Conservation (phyloP, 2,797 vertebrate species). For the Diplodus puntazzo region DNA sequence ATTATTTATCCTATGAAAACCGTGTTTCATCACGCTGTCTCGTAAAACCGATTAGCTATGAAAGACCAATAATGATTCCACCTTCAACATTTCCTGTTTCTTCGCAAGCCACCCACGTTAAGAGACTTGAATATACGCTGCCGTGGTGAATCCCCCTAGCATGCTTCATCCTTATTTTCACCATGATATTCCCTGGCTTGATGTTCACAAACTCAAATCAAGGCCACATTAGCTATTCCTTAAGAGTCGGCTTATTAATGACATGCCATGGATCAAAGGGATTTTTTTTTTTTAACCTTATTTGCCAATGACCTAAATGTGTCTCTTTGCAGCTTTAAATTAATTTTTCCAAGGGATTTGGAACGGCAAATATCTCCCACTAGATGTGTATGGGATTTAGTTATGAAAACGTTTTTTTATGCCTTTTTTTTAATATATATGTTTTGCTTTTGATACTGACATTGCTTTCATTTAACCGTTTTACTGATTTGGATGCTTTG, state of each 20-base stretch:
- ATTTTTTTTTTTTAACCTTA: slow-evolving; percentile 62
- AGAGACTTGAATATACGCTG: slow-evolving; percentile 45
- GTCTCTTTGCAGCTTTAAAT: slow-evolving; percentile 66
- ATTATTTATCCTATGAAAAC: neutral
- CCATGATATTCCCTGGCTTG: slow-evolving; percentile 77
- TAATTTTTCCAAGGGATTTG: slow-evolving; percentile 70
- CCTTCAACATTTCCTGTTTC: slow-evolving; percentile 37
- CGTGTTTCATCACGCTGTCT: slow-evolving; percentile 3
- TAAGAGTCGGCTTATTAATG: slow-evolving; percentile 80
- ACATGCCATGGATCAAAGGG: slow-evolving; percentile 79
- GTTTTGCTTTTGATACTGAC: slow-evolving; percentile 61
- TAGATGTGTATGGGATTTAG: slow-evolving; percentile 56
- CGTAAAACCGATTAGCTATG: neutral
- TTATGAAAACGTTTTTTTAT: slow-evolving; percentile 39
- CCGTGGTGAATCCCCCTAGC: slow-evolving; percentile 35
- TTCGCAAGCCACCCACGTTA: slow-evolving; percentile 35
- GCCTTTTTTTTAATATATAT: slow-evolving; percentile 36
- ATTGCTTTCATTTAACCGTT: slow-evolving; percentile 43
- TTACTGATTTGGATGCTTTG: slow-evolving; percentile 56
- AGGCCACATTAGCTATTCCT: slow-evolving; percentile 86
- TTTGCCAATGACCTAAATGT: slow-evolving; percentile 85
- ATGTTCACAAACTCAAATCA: slow-evolving; percentile 80
- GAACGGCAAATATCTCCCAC: slow-evolving; percentile 66
- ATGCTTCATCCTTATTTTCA: slow-evolving; percentile 66
- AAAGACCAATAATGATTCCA: slow-evolving; percentile 15